phyloP scores from a whole-genome alignment of 2,113 vertebrate species.

The Anseranas semipalmata region DNA sequence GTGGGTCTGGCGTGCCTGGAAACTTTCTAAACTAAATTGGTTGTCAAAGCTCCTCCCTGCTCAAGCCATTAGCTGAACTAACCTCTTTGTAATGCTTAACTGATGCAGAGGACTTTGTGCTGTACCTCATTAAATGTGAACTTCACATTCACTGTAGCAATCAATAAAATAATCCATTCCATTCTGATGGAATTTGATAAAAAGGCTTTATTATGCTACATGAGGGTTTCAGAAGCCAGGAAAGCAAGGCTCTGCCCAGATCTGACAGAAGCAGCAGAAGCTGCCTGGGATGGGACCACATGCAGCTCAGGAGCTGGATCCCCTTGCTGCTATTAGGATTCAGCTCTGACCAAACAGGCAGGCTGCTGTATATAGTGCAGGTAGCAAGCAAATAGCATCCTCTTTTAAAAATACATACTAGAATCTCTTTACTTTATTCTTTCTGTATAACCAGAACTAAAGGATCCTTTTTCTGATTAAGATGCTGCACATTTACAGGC shows the following conservation, averaged over 20 bases:
- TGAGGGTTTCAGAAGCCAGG: neutral
- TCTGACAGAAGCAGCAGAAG: neutral
- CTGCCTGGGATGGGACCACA: rapidly evolving
- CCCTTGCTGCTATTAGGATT: neutral
- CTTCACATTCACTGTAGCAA: neutral
- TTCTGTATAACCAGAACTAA: neutral
- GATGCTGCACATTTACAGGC: no score
- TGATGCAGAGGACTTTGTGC: neutral
- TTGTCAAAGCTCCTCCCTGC: neutral
- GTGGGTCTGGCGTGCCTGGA: neutral
- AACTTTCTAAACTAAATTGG: neutral
- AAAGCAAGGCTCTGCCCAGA: neutral
- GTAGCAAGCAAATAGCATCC: neutral
- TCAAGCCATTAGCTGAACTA: neutral
- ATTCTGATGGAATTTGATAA: neutral
- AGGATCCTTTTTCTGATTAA: neutral
- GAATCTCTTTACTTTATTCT: neutral
- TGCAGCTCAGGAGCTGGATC: neutral
- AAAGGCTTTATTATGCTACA: neutral
- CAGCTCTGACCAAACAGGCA: neutral
- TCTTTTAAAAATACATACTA: neutral
- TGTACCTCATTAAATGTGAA: neutral
- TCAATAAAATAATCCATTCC: neutral
- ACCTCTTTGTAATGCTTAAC: neutral
- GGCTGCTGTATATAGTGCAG: neutral